Percentiles rank a stretch among this genome's conserved stretches.
These are phyloP conservation scores for Sitta carolinensis DNA, from an alignment of 2,797 vertebrate genomes.

Conservation along the genomic window DNA sequence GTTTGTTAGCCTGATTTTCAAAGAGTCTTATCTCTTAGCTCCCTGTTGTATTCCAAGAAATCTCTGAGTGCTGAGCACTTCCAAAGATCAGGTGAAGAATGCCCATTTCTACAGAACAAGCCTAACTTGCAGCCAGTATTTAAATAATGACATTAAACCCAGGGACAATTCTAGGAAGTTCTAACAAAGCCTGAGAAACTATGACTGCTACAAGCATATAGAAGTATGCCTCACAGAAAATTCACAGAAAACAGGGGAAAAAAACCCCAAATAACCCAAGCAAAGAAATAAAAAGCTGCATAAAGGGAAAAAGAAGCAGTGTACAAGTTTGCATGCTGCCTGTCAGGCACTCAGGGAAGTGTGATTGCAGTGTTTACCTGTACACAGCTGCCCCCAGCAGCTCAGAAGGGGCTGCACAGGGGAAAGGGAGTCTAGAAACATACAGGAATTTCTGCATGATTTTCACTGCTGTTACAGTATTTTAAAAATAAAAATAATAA, in stretches of 20 bases:
- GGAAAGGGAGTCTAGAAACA: background rate
- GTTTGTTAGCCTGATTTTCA: constrained; percentile 42
- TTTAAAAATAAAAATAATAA: background rate
- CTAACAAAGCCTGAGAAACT: background rate
- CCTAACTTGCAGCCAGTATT: background rate
- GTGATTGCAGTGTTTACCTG: background rate
- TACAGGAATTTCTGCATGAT: background rate
- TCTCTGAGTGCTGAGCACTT: background rate
- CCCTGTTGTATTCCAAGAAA: background rate
- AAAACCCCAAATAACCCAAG: rapidly evolving
- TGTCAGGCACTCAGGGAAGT: background rate
- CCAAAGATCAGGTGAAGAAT: background rate
- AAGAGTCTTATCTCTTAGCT: background rate
- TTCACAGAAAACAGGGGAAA: background rate
- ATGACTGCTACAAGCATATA: background rate
- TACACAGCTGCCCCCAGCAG: background rate
- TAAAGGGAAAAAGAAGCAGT: background rate
- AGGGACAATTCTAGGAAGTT: background rate
- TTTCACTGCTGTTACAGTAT: background rate
- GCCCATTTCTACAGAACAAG: background rate
- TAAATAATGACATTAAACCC: background rate
- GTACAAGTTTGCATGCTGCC: background rate
- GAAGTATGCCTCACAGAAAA: background rate
- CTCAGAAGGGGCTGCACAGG: background rate
- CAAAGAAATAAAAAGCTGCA: background rate